Conservation (phyloP, 2,797 vertebrate species). For the Chlorospingus semifuscus region DNA sequence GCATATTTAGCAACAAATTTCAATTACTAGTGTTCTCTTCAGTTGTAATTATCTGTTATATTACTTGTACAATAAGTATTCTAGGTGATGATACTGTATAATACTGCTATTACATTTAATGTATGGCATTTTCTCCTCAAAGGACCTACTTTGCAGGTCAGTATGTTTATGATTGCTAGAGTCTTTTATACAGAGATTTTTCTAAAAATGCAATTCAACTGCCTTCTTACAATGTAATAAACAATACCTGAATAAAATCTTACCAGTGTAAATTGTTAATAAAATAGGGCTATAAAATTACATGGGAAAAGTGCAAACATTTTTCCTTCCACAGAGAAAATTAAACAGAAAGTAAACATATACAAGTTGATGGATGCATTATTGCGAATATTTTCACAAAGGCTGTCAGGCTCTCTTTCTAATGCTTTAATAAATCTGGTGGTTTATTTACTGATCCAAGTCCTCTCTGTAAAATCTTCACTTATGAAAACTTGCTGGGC, state of each 20-base stretch:
- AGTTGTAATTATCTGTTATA: neutral
- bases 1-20: neutral
- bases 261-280: slow-evolving; percentile 2
- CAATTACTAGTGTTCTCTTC: neutral
- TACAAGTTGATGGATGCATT: neutral
- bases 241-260: neutral
- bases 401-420: neutral
- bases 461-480: slow-evolving; percentile 51
- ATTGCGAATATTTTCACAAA: slow-evolving; percentile 33
- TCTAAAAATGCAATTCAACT: neutral
- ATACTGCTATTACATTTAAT: neutral
- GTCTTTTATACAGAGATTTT: neutral
- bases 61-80: neutral
- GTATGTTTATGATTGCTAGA: neutral
- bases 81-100: neutral
- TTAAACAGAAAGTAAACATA: slow-evolving; percentile 42
- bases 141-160: neutral
- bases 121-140: neutral
- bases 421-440: slow-evolving; percentile 44
- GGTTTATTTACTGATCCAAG: slow-evolving; percentile 48
- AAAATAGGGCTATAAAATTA: slow-evolving; percentile 4
- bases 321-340: slow-evolving; percentile 32
- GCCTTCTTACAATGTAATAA: neutral
- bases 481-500: neutral
- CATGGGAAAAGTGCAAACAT: neutral